Evolutionary conservation across 2,797 vertebrate species (phyloP).

Genomic region (Clarias pachynema): DNA sequence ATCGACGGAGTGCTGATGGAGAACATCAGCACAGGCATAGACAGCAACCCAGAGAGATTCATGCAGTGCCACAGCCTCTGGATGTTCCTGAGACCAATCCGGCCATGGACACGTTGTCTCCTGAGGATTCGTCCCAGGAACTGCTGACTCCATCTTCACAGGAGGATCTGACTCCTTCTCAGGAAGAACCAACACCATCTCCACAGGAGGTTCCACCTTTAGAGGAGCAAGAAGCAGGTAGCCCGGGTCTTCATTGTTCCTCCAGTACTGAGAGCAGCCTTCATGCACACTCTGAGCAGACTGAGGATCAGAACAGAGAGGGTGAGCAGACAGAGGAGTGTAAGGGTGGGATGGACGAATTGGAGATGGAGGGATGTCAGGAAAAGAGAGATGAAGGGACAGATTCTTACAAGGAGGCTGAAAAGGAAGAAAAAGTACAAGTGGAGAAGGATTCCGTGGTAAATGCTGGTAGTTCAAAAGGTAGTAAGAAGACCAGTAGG

Average conservation of each 20-base stretch:
- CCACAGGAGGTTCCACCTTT: slow-evolving; percentile 8
- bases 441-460: background rate
- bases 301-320: slow-evolving; percentile 53
- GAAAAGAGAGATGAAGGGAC: slow-evolving; percentile 56
- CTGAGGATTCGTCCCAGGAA: slow-evolving; percentile 51
- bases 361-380: slow-evolving; percentile 54
- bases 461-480: slow-evolving; percentile 49
- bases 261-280: slow-evolving; percentile 38
- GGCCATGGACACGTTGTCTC: slow-evolving; percentile 26
- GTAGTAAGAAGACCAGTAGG: slow-evolving; percentile 66
- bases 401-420: background rate
- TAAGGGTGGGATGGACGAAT: background rate
- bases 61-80: slow-evolving; percentile 8
- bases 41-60: slow-evolving; percentile 33
- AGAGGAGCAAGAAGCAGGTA: slow-evolving; percentile 22
- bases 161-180: slow-evolving; percentile 24
- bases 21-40: slow-evolving; percentile 39
- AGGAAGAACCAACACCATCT: slow-evolving; percentile 5
- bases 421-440: slow-evolving; percentile 10
- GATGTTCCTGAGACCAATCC: slow-evolving; percentile 27
- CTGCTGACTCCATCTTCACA: slow-evolving; percentile 27
- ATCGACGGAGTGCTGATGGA: slow-evolving; percentile 38
- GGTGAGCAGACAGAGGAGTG: slow-evolving; percentile 42
- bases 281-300: slow-evolving; percentile 29
- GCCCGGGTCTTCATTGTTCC: slow-evolving; percentile 43